These are phyloP conservation scores for Limosa lapponica DNA, from an alignment of 2,797 vertebrate genomes.

Conservation along the genomic window DNA sequence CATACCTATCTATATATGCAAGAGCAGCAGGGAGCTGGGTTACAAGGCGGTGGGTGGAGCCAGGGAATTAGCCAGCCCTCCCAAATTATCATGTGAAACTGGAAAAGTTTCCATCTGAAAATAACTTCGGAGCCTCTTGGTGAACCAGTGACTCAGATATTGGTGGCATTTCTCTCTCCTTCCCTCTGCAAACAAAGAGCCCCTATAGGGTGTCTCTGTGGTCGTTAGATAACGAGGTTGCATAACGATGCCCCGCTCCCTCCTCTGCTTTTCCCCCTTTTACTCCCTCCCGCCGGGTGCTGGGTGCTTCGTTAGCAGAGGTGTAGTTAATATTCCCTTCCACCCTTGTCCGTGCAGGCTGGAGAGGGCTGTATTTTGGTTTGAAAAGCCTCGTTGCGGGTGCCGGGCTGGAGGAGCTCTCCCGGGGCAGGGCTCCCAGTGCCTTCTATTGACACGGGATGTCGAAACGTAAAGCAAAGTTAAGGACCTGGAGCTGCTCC, in stretches of 20 bases:
- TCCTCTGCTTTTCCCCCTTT: not conserved
- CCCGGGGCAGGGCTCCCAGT: not conserved
- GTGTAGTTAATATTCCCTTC: not conserved
- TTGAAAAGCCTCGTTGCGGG: not conserved
- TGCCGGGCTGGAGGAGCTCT: not conserved
- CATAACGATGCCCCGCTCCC: constrained; percentile 34
- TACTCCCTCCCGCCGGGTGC: not conserved
- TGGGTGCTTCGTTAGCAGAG: not conserved
- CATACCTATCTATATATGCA: constrained; percentile 70
- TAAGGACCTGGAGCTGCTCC: not conserved
- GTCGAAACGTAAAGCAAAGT: not conserved
- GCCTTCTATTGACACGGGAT: rapidly evolving
- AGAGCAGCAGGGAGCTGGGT: constrained; percentile 46
- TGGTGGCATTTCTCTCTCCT: constrained; percentile 46
- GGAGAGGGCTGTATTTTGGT: not conserved
- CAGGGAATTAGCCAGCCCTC: constrained; percentile 47
- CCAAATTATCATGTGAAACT: constrained; percentile 50
- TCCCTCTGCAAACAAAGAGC: constrained; percentile 56
- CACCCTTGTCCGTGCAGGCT: not conserved
- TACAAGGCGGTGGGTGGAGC: constrained; percentile 57
- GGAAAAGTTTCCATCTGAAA: constrained; percentile 67
- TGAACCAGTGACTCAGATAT: constrained; percentile 45
- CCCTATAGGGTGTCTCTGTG: constrained; percentile 53
- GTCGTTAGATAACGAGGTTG: constrained; percentile 64
- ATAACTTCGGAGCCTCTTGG: constrained; percentile 21